Evolutionary conservation across 1,140 invertebrate genomes (phyloP).

Genomic region (Pissodes strobi): DNA sequence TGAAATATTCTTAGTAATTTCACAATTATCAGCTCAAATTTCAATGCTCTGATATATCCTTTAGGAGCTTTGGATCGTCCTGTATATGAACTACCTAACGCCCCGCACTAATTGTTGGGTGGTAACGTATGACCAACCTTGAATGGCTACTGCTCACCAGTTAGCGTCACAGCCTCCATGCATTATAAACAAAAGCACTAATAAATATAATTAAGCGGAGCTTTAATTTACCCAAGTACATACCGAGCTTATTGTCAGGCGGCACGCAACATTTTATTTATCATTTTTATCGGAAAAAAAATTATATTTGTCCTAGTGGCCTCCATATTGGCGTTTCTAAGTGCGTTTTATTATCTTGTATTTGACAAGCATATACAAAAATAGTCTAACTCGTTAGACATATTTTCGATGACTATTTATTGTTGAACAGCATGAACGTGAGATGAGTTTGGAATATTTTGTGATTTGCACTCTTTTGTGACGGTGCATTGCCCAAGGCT

Average conservation of each 20-base stretch:
- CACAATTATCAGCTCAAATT: too few relatives aligned
- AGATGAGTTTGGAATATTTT: too few relatives aligned
- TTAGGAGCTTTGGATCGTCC: too few relatives aligned
- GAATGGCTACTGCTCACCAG: slow-evolving; percentile 21
- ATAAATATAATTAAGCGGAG: slow-evolving; percentile 33
- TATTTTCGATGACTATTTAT: too few relatives aligned
- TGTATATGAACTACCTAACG: slow-evolving; percentile 1
- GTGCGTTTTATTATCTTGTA: too few relatives aligned
- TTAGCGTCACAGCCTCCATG: slow-evolving; percentile 19
- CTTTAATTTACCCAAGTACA: slow-evolving; percentile 25
- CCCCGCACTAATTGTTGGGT: slow-evolving; percentile 9
- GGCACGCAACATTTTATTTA: slow-evolving; percentile 26
- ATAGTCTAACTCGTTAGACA: too few relatives aligned
- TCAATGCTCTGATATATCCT: too few relatives aligned
- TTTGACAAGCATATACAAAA: too few relatives aligned
- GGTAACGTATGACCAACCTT: slow-evolving; percentile 19
- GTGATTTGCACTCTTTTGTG: too few relatives aligned
- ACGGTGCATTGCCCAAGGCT: too few relatives aligned
- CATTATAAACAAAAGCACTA: slow-evolving; percentile 32
- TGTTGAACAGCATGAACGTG: too few relatives aligned
- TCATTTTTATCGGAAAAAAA: neutral
- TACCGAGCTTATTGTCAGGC: slow-evolving; percentile 20
- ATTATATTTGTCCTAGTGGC: slow-evolving; percentile 19
- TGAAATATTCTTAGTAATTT: too few relatives aligned
- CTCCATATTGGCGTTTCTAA: slow-evolving; percentile 15